Base-by-base conservation (phyloP, 2,113 vertebrate species). In the Sialia sialis region DNA sequence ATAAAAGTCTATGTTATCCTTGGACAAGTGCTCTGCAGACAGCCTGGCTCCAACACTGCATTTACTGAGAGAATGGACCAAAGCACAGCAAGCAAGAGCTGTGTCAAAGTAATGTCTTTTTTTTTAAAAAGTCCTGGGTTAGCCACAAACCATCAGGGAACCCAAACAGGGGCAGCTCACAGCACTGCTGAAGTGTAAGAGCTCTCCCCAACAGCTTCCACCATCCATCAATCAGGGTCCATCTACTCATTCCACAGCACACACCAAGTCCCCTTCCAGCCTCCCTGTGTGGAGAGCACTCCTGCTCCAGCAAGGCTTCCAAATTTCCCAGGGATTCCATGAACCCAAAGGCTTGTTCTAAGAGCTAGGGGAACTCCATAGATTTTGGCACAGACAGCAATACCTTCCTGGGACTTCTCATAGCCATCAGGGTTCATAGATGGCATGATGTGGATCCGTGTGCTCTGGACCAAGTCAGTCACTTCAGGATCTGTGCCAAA, bases 371-470 rank as follows among this genome's bases (percentile, higher is more conserved):
- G 66, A 86, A 56, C 46, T 49, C 62, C 64, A 17, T 1, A 29
- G 70, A 13, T 54, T 67, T 20, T 60, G 70, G 8, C 13, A 7
- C 16, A 54, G 46, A 15, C 25, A 73, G 64, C 36, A 95, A 88
- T 98, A 99, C 99, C 99, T 98, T 99, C 99, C 75, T 69, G 96
- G 43, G 99, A 98, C 18, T 96, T 97, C 91, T 99, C 99, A 32
- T 99, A 99, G 29, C 99, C 99, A 41, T 99, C 99, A 6, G 99
- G 99, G 94, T 99, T 99, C 99, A 99, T 99, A 9, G 99, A 99
- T 0, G 99, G 99, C 99, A 99, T 99, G 92, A 99, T 99, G 95
- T 99, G 99, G 95, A 99, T 99, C 77, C 99, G 98, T 8, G 99
- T 99, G 87, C 51, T 98, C 91, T 85, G 98, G 82, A 99, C 98